Percentiles rank a stretch among this genome's conserved stretches.
Conservation (phyloP, 2,888 invertebrate genomes). For the Troides aeacus region DNA sequence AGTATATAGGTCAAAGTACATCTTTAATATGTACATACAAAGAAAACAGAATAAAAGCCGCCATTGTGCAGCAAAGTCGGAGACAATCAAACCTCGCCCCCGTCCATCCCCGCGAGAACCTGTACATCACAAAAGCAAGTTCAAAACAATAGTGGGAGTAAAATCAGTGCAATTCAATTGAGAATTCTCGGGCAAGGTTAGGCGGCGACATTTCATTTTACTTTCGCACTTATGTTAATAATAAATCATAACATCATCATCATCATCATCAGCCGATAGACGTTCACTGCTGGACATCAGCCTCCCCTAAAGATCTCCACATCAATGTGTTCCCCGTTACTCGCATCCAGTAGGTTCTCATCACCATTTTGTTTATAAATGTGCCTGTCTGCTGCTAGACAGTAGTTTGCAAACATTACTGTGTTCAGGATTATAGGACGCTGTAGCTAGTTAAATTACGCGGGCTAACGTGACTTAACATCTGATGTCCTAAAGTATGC, state of each 20-base stretch:
- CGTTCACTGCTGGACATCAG: too few species aligned
- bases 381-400: too few species aligned
- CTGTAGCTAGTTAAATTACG: not conserved
- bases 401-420: too few species aligned
- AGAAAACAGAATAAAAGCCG: not conserved
- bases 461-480: too few species aligned
- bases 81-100: conserved; percentile 1
- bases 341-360: too few species aligned
- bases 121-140: conserved; percentile 2
- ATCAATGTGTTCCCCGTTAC: too few species aligned
- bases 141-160: conserved; percentile 11
- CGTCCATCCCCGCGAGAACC: not conserved
- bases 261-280: not conserved
- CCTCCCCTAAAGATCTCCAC: too few species aligned
- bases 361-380: too few species aligned
- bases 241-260: not conserved
- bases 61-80: not conserved
- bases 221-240: not conserved
- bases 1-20: too few species aligned
- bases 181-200: not conserved
- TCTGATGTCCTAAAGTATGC: too few species aligned
- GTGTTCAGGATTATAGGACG: too few species aligned
- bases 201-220: not conserved
- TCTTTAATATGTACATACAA: not conserved
- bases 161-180: conserved; percentile 2